Evolutionary conservation across 1,140 invertebrate species (phyloP).

Genomic region (Adoxophyes honmai): DNA sequence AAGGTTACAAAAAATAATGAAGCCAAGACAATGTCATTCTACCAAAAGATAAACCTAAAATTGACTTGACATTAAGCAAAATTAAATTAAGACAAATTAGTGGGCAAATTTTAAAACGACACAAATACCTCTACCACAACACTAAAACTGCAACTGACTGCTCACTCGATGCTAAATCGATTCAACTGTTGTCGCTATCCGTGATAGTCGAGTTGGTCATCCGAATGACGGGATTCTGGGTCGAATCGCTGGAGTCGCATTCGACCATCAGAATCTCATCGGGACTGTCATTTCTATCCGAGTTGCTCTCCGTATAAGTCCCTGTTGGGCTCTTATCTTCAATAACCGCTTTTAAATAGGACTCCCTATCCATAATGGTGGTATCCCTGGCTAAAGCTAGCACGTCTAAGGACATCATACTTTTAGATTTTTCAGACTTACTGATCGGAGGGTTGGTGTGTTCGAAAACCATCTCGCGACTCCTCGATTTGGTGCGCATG

Average conservation of each 20-base stretch:
- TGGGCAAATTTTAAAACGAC: too few relatives aligned
- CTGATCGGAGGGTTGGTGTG: conserved; percentile 42
- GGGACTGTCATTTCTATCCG: conserved; percentile 64
- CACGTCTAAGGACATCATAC: conserved; percentile 70
- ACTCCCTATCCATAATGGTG: conserved; percentile 60
- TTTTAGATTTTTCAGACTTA: conserved; percentile 61
- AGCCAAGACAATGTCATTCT: too few relatives aligned
- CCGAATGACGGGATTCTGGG: conserved; percentile 61
- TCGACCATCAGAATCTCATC: conserved; percentile 72
- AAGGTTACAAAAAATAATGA: too few relatives aligned
- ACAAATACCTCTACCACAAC: too few relatives aligned
- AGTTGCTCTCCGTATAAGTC: conserved; percentile 68
- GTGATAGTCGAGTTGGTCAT: conserved; percentile 67
- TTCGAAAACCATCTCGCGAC: conserved; percentile 56
- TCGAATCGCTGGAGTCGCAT: conserved; percentile 66
- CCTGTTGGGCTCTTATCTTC: conserved; percentile 68
- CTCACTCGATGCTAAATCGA: too few relatives aligned
- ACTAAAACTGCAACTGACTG: too few relatives aligned
- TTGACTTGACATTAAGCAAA: too few relatives aligned
- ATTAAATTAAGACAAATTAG: too few relatives aligned
- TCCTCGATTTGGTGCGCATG: conserved; percentile 50
- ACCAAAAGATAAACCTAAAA: too few relatives aligned
- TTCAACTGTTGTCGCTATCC: conserved; percentile 65
- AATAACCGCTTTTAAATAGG: conserved; percentile 66
- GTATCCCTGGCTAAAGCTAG: conserved; percentile 60